These are phyloP conservation scores for Neofelis nebulosa DNA, from an alignment of 2,113 vertebrate genomes.

Conservation along the genomic window DNA sequence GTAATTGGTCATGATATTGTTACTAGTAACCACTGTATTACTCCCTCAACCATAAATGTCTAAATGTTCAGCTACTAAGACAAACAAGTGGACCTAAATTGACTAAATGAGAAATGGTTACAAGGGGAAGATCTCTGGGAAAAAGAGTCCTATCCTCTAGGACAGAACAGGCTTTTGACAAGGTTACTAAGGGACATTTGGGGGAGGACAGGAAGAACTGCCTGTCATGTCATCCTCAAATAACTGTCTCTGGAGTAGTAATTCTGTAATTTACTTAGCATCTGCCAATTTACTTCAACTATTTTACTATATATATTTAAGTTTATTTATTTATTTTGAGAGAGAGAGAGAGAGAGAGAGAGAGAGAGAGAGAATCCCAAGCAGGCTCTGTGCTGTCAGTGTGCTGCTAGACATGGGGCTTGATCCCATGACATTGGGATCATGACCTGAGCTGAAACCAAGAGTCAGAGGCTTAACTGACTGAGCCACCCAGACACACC, in stretches of 20 bases:
- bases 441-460: no score
- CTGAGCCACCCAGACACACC: no score
- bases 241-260: constrained; percentile 14
- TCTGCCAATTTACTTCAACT: background rate
- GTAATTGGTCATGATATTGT: background rate
- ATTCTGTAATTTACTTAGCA: background rate
- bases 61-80: background rate
- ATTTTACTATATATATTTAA: background rate
- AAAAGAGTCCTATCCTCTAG: background rate
- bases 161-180: background rate
- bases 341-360: no score
- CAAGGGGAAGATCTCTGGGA: background rate
- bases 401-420: no score
- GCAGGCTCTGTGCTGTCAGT: no score
- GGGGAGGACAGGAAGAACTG: background rate
- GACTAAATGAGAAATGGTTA: background rate
- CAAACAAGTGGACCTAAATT: background rate
- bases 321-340: no score
- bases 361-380: no score
- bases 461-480: no score
- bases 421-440: no score
- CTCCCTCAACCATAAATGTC: background rate
- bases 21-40: background rate
- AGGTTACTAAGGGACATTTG: background rate
- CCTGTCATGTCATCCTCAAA: background rate